Conservation (phyloP, 1,140 invertebrate genomes). For the Drosophila chauvacae region DNA sequence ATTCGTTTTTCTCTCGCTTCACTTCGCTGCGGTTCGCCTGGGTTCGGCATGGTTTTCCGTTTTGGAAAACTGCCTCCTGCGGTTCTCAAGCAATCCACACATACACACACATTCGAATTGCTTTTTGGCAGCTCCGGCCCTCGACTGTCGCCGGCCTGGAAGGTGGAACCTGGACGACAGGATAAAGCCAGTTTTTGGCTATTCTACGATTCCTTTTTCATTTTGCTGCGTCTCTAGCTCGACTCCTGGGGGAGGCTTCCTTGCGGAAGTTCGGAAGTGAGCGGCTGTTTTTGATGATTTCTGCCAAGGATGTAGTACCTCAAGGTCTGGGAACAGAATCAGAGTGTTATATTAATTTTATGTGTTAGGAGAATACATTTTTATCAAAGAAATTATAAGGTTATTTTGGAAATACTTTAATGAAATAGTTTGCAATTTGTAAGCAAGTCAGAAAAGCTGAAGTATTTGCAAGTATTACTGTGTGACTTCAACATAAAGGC, state of each 20-base stretch:
- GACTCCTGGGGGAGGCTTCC: conserved; percentile 23
- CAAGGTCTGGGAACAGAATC: background rate
- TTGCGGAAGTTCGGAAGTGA: conserved; percentile 16
- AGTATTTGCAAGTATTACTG: background rate
- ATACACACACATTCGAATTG: conserved; percentile 30
- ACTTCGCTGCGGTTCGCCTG: conserved; percentile 33
- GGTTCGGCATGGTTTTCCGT: conserved; percentile 37
- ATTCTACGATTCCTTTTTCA: conserved; percentile 30
- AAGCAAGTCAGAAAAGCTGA: no score
- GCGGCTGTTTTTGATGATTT: conserved; percentile 24
- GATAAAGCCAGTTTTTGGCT: conserved; percentile 28
- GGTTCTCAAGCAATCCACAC: conserved; percentile 37
- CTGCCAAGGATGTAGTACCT: conserved; percentile 8
- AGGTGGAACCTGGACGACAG: conserved; percentile 20
- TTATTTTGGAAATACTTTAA: background rate
- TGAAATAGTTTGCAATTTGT: no score
- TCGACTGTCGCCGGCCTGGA: conserved; percentile 25
- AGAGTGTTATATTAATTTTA: no score
- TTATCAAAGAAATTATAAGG: background rate
- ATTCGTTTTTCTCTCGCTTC: conserved; percentile 62
- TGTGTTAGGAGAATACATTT: background rate
- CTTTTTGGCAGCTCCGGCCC: conserved; percentile 42
- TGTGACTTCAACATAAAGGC: background rate
- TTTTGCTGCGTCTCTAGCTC: background rate
- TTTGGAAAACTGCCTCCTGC: conserved; percentile 46